Base-by-base conservation (phyloP, 2,113 vertebrate genomes). In the Pitta sordida region DNA sequence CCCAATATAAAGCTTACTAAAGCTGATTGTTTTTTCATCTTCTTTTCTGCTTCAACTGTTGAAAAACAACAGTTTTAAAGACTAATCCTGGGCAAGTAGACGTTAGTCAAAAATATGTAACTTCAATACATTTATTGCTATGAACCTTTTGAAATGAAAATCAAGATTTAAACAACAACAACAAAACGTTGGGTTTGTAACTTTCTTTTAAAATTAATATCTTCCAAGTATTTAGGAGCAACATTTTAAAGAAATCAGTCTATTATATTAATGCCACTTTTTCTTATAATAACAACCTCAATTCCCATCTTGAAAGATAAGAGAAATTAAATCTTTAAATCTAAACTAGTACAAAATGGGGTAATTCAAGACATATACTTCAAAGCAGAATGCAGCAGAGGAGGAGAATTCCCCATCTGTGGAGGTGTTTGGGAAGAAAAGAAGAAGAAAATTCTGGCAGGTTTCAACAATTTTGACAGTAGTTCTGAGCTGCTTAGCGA, bases 381-480 rank as follows among this genome's bases (percentile, higher is more conserved):
- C 64, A 88, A 90, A 96, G 71, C 37, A 89, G 65, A 92, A 87
- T 62, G 20, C 14, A 87, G 55, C 12, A 73, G 78, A 83, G 80
- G 70, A 89, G 67, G 53, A 82, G 62, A 94, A 60, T 80, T 87
- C 46, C 43, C 59, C 13, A 29, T 77, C 43, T 94, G 39, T 65
- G 84, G 29, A 73, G 43, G 64, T 82, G 63, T 78, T 75, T 48
- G 39, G 52, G 36, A 85, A 76, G 79, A 82, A 92, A 64, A 39
- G 21, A 59, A 68, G 37, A n/a, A 67, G 62, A 83, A 63, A 67
- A 36, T 11, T 48, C 81, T 92, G 70, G 9, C 46, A 95, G 74
- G 18, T 93, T 89, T 96, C 83, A 94, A 83, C 53, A 65, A 74
- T 80, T 90, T 67, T 95, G 93, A 90, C 86, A 94, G 70, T 74